These are phyloP conservation scores for Galeopsomyia nigrocyanea DNA, from an alignment of 2,888 invertebrate species.

Conservation along the genomic window DNA sequence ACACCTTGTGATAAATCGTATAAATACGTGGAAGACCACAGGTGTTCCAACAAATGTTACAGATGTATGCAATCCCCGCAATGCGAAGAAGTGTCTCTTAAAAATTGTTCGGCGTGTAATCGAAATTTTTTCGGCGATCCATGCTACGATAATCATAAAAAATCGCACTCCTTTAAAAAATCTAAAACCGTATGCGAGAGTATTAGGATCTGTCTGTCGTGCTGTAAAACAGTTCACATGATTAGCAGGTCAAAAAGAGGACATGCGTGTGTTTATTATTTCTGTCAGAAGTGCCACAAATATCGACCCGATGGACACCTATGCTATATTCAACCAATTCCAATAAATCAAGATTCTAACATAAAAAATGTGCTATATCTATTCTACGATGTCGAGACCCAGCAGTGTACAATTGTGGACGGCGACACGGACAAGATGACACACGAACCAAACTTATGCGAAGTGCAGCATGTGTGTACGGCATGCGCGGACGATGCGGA, in stretches of 20 bases:
- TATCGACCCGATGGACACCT: neutral
- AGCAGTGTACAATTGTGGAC: constrained; percentile 3
- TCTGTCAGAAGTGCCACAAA: too few species aligned
- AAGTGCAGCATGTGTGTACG: constrained; percentile 27
- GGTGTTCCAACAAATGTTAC: too few species aligned
- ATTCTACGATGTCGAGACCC: constrained; percentile 27
- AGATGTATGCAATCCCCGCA: too few species aligned
- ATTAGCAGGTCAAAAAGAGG: too few species aligned
- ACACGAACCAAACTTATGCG: constrained; percentile 8
- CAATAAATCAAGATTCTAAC: neutral
- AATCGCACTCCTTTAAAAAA: too few species aligned
- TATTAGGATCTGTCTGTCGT: too few species aligned
- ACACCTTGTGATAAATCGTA: constrained; percentile 17
- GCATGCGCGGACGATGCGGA: too few species aligned
- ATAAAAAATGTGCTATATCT: constrained; percentile 16
- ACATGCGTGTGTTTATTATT: neutral
- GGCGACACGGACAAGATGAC: constrained; percentile 9
- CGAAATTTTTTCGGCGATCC: neutral
- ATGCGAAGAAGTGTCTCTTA: neutral
- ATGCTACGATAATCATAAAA: too few species aligned
- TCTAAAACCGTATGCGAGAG: too few species aligned
- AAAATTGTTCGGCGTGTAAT: neutral
- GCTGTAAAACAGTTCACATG: too few species aligned
- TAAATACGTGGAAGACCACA: constrained; percentile 5
- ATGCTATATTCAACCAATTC: constrained; percentile 21